Percentiles rank a stretch among this genome's conserved stretches.
These are phyloP conservation scores for Muntiacus reevesi DNA, from an alignment of 2,113 vertebrate genomes.

Conservation along the genomic window DNA sequence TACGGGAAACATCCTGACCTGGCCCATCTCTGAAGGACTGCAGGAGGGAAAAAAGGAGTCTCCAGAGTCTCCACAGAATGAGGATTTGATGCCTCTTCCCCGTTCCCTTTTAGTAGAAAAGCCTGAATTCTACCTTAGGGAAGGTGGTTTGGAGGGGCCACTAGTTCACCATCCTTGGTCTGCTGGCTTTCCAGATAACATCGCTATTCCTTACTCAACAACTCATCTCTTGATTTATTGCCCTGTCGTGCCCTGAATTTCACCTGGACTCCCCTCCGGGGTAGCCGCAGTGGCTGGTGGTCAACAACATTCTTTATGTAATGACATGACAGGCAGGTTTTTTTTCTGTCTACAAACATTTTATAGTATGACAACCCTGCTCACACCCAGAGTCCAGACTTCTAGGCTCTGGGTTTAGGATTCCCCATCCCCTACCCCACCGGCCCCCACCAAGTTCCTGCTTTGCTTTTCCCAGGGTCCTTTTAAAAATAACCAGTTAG, in stretches of 20 bases:
- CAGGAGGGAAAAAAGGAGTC: not conserved
- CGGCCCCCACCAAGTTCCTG: not conserved
- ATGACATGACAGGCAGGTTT: not conserved
- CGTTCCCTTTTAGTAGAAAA: not conserved
- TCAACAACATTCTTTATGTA: not conserved
- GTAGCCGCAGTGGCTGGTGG: not conserved
- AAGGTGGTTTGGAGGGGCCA: not conserved
- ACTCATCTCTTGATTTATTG: not conserved
- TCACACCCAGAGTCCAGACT: not conserved
- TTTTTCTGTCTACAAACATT: not conserved
- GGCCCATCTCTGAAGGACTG: not conserved
- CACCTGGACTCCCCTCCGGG: not conserved
- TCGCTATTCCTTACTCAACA: not conserved
- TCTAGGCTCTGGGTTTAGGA: not conserved
- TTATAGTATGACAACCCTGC: not conserved
- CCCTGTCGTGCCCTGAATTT: not conserved
- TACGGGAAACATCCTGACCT: not conserved
- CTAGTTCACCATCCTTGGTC: not conserved
- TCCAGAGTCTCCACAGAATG: not conserved
- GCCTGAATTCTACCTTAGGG: not conserved
- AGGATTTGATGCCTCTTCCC: rapidly evolving
- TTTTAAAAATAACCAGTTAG: not conserved
- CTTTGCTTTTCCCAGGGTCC: not conserved
- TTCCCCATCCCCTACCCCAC: not conserved
- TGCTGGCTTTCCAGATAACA: not conserved